A percentile compares a stretch with the other conserved stretches of the same genome.
Conservation (phyloP, 2,113 vertebrate genomes). For the Crotalus horridus region DNA sequence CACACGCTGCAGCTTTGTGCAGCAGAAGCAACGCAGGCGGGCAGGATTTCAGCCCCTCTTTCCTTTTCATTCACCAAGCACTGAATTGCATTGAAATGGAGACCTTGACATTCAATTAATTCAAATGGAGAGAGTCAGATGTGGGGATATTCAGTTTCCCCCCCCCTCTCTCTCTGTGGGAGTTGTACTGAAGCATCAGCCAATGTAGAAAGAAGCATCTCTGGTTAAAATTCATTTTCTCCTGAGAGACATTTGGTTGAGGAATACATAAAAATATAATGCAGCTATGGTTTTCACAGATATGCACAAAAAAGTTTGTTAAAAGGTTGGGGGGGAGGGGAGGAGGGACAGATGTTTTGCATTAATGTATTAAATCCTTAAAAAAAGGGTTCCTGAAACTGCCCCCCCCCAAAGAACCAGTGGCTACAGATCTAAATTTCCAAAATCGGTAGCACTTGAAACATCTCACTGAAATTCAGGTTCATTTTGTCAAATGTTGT, state of each 20-base stretch:
- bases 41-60: constrained; percentile 7
- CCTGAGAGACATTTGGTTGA: background rate
- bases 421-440: background rate
- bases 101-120: background rate
- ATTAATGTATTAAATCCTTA: background rate
- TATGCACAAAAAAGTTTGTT: background rate
- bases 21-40: background rate
- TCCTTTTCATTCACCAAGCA: background rate
- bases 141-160: background rate
- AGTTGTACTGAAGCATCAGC: background rate
- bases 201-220: background rate
- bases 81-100: background rate
- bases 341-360: background rate
- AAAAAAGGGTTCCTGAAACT: background rate
- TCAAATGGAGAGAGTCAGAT: background rate
- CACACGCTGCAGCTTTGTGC: background rate
- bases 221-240: background rate
- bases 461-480: background rate
- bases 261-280: background rate
- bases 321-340: too few species aligned
- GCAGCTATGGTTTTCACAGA: background rate
- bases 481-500: background rate
- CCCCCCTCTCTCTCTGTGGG: background rate
- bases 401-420: too few species aligned
- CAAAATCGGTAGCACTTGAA: background rate